Base-by-base conservation (phyloP, 2,113 vertebrate genomes). In the Dolichallabes microphthalmus region DNA sequence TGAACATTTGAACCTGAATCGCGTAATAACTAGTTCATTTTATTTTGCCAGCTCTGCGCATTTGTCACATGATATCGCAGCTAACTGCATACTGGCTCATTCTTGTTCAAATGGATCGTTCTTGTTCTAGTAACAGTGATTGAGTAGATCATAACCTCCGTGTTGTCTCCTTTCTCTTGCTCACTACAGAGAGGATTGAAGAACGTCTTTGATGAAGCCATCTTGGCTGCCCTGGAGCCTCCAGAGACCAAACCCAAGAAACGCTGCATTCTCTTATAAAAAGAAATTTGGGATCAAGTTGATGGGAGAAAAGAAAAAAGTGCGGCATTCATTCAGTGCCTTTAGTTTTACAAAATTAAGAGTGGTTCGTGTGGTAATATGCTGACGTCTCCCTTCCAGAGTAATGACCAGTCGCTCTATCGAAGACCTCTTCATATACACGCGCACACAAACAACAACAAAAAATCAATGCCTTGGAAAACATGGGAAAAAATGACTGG, bases 191-290 rank as follows among this genome's bases (percentile, higher is more conserved):
- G 93, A 35, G 94, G 93, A 57, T 88, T 94, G 87, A 94, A 95
- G 92, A 94, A 94, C 15, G 94, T 94, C 75, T 95, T 95, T 25
- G 94, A 95, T 3, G 94, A 95, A 89, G 94, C 94, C 82, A 94
- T 95, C 90, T 83, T 94, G 73, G 94, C 94, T 0, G 94, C 94
- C 19, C 90, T 95, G 90, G 93, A 94, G 87, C 93, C 94, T 69
- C 94, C 93, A 0, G 93, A 94, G 87, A 93, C 77, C 89, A 95
- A 94, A 88, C 91, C 92, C 89, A 95, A 94, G 89, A 93, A 91
- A 50, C 90, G 89, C 88, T 95, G 94, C 60, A 0, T 89, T 82
- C 88, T 95, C 87, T 90, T 95, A 89, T 94, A 94, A 45, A 94
- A 89, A 15, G 55, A 75, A 78, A 77, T 50, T 64, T 27, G 53